phyloP scores from a whole-genome alignment of 2,888 invertebrate species.

The Stenchaetothrips biformis region DNA sequence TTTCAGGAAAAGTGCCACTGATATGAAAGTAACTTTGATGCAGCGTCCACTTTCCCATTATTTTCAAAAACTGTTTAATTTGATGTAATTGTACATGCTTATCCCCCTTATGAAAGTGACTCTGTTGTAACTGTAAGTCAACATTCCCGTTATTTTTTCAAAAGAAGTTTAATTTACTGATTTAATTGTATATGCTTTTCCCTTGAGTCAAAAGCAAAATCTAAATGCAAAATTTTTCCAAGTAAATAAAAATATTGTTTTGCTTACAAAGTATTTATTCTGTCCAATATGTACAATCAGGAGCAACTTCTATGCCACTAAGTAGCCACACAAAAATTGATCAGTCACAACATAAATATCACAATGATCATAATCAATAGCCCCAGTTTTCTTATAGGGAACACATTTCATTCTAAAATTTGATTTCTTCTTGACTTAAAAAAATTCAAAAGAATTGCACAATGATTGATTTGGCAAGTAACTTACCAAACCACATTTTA shows the following conservation, averaged over 20 bases:
- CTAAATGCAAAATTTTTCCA: no score
- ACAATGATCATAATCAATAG: neutral
- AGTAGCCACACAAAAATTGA: slow-evolving; percentile 11
- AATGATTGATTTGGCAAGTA: no score
- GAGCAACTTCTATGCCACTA: slow-evolving; percentile 13
- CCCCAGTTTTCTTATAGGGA: neutral
- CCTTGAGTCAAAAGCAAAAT: no score
- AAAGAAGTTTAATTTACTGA: neutral
- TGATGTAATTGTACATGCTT: neutral
- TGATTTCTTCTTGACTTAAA: no score
- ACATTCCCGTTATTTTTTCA: no score
- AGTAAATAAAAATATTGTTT: neutral
- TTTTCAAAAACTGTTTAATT: neutral
- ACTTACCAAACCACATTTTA: neutral
- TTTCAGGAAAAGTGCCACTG: no score
- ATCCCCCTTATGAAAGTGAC: no score
- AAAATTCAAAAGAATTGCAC: no score
- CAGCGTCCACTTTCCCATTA: neutral
- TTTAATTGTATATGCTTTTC: no score
- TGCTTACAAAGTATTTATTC: slow-evolving; percentile 20
- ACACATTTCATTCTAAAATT: neutral
- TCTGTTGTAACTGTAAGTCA: no score
- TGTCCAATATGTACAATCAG: slow-evolving; percentile 18
- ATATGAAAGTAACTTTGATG: neutral
- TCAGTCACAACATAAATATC: slow-evolving; percentile 25